phyloP scores from a whole-genome alignment of 2,888 invertebrate genomes.

The Tryphoninae sp. region DNA sequence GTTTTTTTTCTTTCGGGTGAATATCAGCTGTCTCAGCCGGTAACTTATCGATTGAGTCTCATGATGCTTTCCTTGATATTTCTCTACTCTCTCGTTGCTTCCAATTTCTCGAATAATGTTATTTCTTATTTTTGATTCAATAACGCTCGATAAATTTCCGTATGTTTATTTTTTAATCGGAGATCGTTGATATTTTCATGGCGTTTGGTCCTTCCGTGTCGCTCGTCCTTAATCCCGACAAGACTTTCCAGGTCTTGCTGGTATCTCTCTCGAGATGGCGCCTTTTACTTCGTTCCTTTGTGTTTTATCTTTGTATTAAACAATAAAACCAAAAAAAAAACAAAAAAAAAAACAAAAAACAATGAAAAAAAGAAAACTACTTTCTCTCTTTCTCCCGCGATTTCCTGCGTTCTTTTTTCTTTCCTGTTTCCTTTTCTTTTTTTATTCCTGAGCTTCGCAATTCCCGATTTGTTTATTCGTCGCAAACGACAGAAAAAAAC shows the following conservation, averaged over 20 bases:
- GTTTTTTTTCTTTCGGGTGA: neutral
- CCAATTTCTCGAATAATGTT: neutral
- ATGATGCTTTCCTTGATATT: constrained; percentile 37
- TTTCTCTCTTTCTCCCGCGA: constrained; percentile 6
- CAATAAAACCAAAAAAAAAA: neutral
- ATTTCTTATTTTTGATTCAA: constrained; percentile 14
- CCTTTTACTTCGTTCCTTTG: too few species aligned
- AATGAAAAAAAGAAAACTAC: neutral
- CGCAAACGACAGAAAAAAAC: constrained; percentile 7
- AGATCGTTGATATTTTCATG: constrained; percentile 46
- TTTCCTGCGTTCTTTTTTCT: neutral
- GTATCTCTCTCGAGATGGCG: too few species aligned
- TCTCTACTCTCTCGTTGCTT: constrained; percentile 3
- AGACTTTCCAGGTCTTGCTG: constrained; percentile 80
- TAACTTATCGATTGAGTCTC: constrained; percentile 54
- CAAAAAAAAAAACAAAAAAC: neutral
- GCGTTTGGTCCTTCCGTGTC: neutral
- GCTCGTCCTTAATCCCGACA: constrained; percentile 60
- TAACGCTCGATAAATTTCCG: neutral
- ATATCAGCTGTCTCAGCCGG: constrained; percentile 36
- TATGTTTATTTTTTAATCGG: neutral
- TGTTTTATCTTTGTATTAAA: too few species aligned
- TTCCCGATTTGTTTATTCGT: constrained; percentile 32
- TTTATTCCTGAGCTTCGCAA: constrained; percentile 67
- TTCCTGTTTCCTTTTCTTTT: neutral